Evolutionary conservation across 53 echinoderm and acorn worm species (phyloP).

Genomic region (Echinometra lucunter): DNA sequence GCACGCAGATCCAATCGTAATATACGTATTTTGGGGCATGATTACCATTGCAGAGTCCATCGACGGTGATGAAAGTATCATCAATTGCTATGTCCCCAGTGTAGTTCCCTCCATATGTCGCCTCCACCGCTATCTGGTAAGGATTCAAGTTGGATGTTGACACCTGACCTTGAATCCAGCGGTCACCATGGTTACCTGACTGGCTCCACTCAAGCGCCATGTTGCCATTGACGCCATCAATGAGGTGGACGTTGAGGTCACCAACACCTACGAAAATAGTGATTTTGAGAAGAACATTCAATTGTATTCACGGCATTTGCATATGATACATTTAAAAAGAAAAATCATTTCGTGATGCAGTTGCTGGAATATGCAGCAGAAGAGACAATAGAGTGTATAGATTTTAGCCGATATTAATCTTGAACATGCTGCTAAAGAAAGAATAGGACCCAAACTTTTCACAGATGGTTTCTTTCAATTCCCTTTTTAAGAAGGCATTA

Average conservation of each 20-base stretch:
- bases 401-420: too few relatives aligned
- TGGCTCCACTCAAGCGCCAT: constrained; percentile 73
- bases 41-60: constrained; percentile 62
- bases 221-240: constrained; percentile 72
- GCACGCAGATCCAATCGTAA: too few relatives aligned
- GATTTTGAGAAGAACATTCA: too few relatives aligned
- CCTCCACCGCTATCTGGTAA: constrained; percentile 83
- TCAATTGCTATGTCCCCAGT: constrained; percentile 84
- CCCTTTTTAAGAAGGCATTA: too few relatives aligned
- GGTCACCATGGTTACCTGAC: constrained; percentile 86
- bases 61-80: constrained; percentile 62
- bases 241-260: constrained; percentile 77
- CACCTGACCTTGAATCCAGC: constrained; percentile 77
- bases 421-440: too few relatives aligned
- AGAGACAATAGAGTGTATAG: too few relatives aligned
- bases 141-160: constrained; percentile 75
- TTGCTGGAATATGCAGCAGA: too few relatives aligned
- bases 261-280: constrained; percentile 74
- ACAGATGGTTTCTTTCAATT: too few relatives aligned
- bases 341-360: too few relatives aligned
- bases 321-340: too few relatives aligned
- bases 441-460: too few relatives aligned
- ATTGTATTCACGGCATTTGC: too few relatives aligned
- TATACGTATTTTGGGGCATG: background rate
- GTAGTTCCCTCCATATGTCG: constrained; percentile 76